Evolutionary conservation across 2,888 invertebrate species (phyloP).

Genomic region (Glyphotaelius pellucidus): DNA sequence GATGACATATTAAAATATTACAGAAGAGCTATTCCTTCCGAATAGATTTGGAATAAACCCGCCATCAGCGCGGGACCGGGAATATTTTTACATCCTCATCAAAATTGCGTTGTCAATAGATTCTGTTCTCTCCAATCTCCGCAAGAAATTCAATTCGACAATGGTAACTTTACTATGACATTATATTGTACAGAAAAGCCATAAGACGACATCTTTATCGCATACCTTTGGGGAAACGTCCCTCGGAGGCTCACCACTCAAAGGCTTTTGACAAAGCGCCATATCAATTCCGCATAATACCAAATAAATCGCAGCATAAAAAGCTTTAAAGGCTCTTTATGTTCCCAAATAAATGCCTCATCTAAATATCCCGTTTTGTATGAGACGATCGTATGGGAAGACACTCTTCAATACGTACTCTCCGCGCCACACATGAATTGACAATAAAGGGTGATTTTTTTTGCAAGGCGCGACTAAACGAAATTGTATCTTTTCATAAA

Average conservation of each 20-base stretch:
- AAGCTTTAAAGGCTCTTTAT: slow-evolving; percentile 63
- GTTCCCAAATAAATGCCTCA: slow-evolving; percentile 64
- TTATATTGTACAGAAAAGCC: slow-evolving; percentile 51
- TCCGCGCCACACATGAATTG: slow-evolving; percentile 54
- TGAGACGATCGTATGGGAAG: slow-evolving; percentile 50
- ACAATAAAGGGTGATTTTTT: slow-evolving; percentile 58
- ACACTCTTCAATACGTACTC: slow-evolving; percentile 37
- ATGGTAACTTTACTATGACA: slow-evolving; percentile 56
- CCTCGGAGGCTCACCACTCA: slow-evolving; percentile 57
- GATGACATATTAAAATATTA: neutral
- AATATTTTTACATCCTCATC: slow-evolving; percentile 13
- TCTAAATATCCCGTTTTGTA: slow-evolving; percentile 64
- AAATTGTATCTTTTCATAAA: slow-evolving; percentile 55
- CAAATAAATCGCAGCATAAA: slow-evolving; percentile 66
- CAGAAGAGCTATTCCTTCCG: neutral
- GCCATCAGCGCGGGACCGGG: neutral
- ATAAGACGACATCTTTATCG: slow-evolving; percentile 64
- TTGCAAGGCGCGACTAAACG: slow-evolving; percentile 47
- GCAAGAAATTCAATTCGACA: slow-evolving; percentile 58
- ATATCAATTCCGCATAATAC: slow-evolving; percentile 64
- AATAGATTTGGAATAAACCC: neutral
- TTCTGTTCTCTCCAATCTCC: slow-evolving; percentile 45
- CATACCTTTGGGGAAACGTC: slow-evolving; percentile 58
- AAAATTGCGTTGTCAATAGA: slow-evolving; percentile 50
- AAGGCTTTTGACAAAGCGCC: slow-evolving; percentile 63